These are phyloP conservation scores for Blastobasis adustella DNA, from an alignment of 2,888 invertebrate species.

Conservation along the genomic window DNA sequence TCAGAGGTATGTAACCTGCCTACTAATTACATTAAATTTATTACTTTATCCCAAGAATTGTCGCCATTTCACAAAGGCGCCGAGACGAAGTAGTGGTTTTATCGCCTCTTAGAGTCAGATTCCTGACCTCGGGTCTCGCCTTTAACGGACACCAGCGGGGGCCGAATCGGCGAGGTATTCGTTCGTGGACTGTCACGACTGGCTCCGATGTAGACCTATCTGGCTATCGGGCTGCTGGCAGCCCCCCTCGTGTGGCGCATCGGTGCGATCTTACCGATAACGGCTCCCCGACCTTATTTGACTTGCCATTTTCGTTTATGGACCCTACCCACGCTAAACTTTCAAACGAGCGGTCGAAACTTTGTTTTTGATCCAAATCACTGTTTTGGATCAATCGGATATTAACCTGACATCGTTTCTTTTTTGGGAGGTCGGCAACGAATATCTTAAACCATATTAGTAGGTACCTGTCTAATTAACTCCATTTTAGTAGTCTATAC, in stretches of 20 bases:
- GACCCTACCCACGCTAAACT: conserved; percentile 38
- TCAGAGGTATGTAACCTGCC: no score
- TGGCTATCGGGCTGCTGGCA: conserved; percentile 16
- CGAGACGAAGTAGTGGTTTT: no score
- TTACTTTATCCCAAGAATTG: no score
- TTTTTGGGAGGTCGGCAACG: no score
- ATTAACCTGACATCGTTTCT: not conserved
- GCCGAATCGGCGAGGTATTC: conserved; percentile 21
- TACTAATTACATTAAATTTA: no score
- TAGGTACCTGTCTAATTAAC: no score
- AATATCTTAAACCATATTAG: no score
- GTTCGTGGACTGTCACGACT: not conserved
- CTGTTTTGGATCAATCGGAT: conserved; percentile 2
- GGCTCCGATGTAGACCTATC: conserved; percentile 2
- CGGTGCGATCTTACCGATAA: conserved; percentile 30
- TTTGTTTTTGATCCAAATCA: conserved; percentile 2
- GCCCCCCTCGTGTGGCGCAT: conserved; percentile 13
- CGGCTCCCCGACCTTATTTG: conserved; percentile 42
- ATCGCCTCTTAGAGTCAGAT: conserved; percentile 12
- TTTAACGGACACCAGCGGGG: conserved; percentile 22
- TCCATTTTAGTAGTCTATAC: no score
- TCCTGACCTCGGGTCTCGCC: conserved; percentile 23
- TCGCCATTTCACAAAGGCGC: no score
- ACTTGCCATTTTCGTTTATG: conserved; percentile 41
- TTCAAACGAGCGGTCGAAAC: conserved; percentile 19